Percentiles rank a stretch among this genome's conserved stretches.
Evolutionary conservation across 1,140 invertebrate genomes (phyloP).

Genomic region (Aphidius ervi): DNA sequence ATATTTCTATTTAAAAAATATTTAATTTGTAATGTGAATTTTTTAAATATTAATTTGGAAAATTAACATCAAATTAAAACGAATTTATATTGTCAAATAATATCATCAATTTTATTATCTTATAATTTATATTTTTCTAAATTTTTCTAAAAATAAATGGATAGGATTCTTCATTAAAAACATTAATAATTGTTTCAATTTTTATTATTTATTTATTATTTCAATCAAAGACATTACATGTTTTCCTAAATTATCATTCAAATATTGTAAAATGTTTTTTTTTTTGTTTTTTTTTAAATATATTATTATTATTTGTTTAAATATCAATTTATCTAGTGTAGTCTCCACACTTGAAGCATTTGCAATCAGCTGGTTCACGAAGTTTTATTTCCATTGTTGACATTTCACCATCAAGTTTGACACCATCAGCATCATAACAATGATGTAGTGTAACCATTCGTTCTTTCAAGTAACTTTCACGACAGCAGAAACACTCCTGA

Average conservation of each 20-base stretch:
- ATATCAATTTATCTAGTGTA: conserved; percentile 20
- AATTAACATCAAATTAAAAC: too few relatives aligned
- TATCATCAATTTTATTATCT: too few relatives aligned
- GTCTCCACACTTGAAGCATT: conserved; percentile 79
- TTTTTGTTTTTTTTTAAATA: background rate
- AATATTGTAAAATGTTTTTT: background rate
- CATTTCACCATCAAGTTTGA: conserved; percentile 59
- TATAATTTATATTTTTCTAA: too few relatives aligned
- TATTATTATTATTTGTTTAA: background rate
- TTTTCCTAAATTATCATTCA: background rate
- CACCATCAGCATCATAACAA: conserved; percentile 83
- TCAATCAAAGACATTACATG: background rate
- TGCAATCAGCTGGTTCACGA: conserved; percentile 81
- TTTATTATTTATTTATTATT: background rate
- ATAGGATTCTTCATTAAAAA: background rate
- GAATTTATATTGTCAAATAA: too few relatives aligned
- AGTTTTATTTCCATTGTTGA: conserved; percentile 76
- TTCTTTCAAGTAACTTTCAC: conserved; percentile 78
- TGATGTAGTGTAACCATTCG: conserved; percentile 74
- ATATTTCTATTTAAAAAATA: too few relatives aligned
- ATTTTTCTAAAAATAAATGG: too few relatives aligned
- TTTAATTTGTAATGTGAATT: too few relatives aligned
- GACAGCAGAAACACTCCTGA: conserved; percentile 87
- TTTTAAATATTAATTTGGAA: too few relatives aligned
- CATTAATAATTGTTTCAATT: background rate